A percentile compares a stretch with the other conserved stretches of the same genome.
Conservation (phyloP, 2,797 vertebrate genomes). For the Tragopan temminckii region DNA sequence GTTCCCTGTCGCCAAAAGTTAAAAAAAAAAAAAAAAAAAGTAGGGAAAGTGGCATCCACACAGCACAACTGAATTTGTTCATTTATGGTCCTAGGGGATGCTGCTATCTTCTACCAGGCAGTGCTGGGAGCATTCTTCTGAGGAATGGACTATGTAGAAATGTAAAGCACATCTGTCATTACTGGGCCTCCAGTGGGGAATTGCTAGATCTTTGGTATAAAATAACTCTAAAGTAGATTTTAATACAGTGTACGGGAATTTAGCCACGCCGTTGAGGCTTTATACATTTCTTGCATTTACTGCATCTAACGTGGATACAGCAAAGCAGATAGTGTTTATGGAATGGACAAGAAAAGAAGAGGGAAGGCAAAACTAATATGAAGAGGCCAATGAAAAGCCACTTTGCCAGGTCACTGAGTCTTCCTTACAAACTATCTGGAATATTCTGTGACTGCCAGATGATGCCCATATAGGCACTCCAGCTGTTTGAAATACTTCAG, state of each 20-base stretch:
- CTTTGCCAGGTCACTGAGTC: no score
- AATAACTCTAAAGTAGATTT: not conserved
- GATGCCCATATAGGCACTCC: not conserved
- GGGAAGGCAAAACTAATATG: no score
- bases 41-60: not conserved
- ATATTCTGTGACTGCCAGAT: not conserved
- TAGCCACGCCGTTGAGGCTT: not conserved
- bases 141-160: not conserved
- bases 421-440: not conserved
- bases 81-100: not conserved
- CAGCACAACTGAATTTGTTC: not conserved
- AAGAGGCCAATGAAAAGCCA: no score
- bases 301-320: not conserved
- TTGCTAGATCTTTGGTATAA: not conserved
- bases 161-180: not conserved
- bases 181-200: not conserved
- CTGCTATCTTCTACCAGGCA: not conserved
- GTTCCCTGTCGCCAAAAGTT: not conserved
- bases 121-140: not conserved
- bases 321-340: not conserved
- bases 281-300: not conserved
- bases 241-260: not conserved
- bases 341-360: not conserved
- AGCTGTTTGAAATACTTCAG: not conserved
- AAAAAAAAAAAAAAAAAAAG: not conserved